These are phyloP conservation scores for Phalera bucephala DNA, from an alignment of 2,888 invertebrate species.

Conservation along the genomic window DNA sequence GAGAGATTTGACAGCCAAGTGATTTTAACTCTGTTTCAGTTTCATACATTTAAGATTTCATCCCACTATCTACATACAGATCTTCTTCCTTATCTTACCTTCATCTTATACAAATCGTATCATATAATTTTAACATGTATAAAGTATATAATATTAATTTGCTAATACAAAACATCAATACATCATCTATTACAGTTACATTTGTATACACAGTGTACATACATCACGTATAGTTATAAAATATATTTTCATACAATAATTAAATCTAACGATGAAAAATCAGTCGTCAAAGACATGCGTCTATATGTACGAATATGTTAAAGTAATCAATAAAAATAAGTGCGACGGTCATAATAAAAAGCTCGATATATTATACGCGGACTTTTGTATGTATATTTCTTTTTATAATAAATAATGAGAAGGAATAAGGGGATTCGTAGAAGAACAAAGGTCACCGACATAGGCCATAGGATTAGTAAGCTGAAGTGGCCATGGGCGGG, in stretches of 20 bases:
- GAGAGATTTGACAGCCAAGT: no score
- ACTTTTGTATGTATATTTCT: slow-evolving; percentile 20
- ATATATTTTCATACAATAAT: slow-evolving; percentile 50
- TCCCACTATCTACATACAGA: slow-evolving; percentile 4
- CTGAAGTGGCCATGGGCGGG: no score
- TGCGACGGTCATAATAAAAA: slow-evolving; percentile 52
- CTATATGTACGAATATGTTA: slow-evolving; percentile 33
- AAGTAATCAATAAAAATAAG: slow-evolving; percentile 37
- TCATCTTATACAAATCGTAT: slow-evolving; percentile 22
- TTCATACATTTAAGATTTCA: neutral
- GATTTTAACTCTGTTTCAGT: no score
- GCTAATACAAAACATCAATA: slow-evolving; percentile 53
- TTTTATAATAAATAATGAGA: no score
- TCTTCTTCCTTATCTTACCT: no score
- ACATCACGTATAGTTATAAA: slow-evolving; percentile 60
- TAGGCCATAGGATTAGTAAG: no score
- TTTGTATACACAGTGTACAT: slow-evolving; percentile 56
- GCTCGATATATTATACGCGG: slow-evolving; percentile 46
- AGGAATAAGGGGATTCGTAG: no score
- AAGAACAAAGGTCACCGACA: no score
- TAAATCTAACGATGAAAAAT: slow-evolving; percentile 70
- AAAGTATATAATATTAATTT: slow-evolving; percentile 51
- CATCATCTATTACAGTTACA: slow-evolving; percentile 47
- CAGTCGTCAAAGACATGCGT: slow-evolving; percentile 71
- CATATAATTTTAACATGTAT: slow-evolving; percentile 28